Percentiles rank a stretch among this genome's conserved stretches.
Evolutionary conservation across 2,113 vertebrate species (phyloP).

Genomic region (Melanostigma gelatinosum): DNA sequence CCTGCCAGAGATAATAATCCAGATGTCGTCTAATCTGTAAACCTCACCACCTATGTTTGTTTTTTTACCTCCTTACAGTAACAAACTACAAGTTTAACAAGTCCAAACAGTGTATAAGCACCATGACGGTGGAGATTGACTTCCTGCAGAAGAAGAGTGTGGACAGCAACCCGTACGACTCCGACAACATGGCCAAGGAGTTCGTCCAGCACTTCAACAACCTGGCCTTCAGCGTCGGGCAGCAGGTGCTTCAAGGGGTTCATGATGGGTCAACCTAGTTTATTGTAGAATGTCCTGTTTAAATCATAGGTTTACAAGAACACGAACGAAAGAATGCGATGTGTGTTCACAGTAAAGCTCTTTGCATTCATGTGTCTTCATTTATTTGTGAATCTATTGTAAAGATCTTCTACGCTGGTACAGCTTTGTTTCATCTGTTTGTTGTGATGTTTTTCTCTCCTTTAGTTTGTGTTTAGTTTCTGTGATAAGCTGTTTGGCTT

Average conservation of each 20-base stretch:
- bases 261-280: background rate
- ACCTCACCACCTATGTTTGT: background rate
- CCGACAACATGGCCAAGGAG: slow-evolving; percentile 93
- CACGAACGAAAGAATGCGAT: background rate
- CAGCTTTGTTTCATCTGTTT: background rate
- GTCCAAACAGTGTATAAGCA: slow-evolving; percentile 91
- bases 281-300: background rate
- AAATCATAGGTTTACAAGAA: too few relatives aligned
- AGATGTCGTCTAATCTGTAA: background rate
- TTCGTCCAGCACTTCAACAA: slow-evolving; percentile 94
- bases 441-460: background rate
- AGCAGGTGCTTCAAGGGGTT: slow-evolving; percentile 86
- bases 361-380: background rate
- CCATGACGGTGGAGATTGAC: slow-evolving; percentile 92
- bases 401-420: too few relatives aligned
- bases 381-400: background rate
- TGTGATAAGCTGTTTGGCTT: slow-evolving; percentile 92
- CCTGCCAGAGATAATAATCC: background rate
- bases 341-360: background rate
- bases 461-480: slow-evolving; percentile 92
- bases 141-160: slow-evolving; percentile 96
- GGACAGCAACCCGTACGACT: slow-evolving; percentile 94
- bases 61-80: slow-evolving; percentile 76
- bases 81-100: slow-evolving; percentile 91
- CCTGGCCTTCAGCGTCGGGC: slow-evolving; percentile 90